Percentiles rank a stretch among this genome's conserved stretches.
Conservation (phyloP, 2,888 invertebrate genomes). For the Cyclophora albipunctata region DNA sequence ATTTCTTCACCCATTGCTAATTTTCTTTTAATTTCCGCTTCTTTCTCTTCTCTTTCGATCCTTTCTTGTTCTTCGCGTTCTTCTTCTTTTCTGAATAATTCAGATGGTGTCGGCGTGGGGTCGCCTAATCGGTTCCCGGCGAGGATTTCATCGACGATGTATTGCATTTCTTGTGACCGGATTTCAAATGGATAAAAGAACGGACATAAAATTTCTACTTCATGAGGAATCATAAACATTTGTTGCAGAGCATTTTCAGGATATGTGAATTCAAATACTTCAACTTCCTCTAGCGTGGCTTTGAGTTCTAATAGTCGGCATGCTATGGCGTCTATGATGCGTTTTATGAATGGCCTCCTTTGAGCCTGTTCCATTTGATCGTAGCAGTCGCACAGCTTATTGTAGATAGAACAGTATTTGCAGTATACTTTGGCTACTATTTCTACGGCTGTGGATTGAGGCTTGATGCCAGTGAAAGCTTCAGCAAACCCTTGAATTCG, state of each 20-base stretch:
- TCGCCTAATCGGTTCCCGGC: slow-evolving; percentile 58
- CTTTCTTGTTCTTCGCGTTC: slow-evolving; percentile 40
- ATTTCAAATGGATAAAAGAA: slow-evolving; percentile 78
- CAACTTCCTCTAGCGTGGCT: slow-evolving; percentile 69
- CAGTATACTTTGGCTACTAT: slow-evolving; percentile 67
- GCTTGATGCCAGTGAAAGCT: slow-evolving; percentile 47
- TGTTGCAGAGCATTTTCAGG: slow-evolving; percentile 82
- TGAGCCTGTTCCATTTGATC: slow-evolving; percentile 79
- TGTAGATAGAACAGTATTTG: slow-evolving; percentile 70
- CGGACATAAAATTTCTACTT: slow-evolving; percentile 78
- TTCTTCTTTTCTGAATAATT: slow-evolving; percentile 43
- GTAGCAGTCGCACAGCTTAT: slow-evolving; percentile 74
- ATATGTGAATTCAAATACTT: slow-evolving; percentile 79
- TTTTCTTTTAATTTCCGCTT: slow-evolving; percentile 41
- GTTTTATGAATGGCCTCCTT: slow-evolving; percentile 71
- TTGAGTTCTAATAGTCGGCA: slow-evolving; percentile 77
- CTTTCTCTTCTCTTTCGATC: slow-evolving; percentile 38
- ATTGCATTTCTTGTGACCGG: slow-evolving; percentile 58
- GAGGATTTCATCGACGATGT: slow-evolving; percentile 59
- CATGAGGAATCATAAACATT: slow-evolving; percentile 80
- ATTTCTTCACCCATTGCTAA: slow-evolving; percentile 44
- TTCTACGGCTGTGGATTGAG: slow-evolving; percentile 64
- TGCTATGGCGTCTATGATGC: slow-evolving; percentile 75
- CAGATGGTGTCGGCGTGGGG: slow-evolving; percentile 49
- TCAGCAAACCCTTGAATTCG: slow-evolving; percentile 47